phyloP scores from a whole-genome alignment of 2,888 invertebrate species.

The Drosophila limbata region DNA sequence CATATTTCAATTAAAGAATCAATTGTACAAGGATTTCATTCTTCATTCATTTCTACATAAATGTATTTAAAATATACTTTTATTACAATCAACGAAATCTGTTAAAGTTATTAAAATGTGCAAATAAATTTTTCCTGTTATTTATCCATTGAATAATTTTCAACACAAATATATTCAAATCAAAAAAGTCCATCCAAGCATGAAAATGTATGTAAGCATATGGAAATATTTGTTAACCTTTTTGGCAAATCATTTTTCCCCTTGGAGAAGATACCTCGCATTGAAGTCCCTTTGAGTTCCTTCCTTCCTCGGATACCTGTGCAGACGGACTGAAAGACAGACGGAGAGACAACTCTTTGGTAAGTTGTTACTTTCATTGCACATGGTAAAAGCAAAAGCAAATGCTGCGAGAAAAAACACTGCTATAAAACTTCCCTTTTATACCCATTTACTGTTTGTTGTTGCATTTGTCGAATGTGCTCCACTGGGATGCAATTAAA shows the following conservation, averaged over 20 bases:
- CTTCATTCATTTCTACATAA: neutral
- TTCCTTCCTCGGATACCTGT: conserved; percentile 8
- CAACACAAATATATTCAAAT: conserved; percentile 2
- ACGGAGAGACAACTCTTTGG: conserved; percentile 41
- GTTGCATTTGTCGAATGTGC: conserved; percentile 37
- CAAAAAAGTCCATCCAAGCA: conserved; percentile 29
- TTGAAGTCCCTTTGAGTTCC: conserved; percentile 13
- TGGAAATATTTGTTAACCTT: conserved; percentile 52
- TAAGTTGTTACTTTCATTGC: conserved; percentile 19
- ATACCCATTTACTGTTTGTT: conserved; percentile 13
- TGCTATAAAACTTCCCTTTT: conserved; percentile 49
- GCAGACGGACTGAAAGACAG: neutral
- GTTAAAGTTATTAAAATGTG: neutral
- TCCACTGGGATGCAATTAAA: conserved; percentile 77
- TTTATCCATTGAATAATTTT: conserved; percentile 37
- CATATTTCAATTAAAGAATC: neutral
- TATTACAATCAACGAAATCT: neutral
- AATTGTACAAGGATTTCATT: neutral
- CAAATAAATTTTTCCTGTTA: conserved; percentile 14
- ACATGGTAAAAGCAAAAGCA: conserved; percentile 8
- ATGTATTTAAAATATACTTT: neutral
- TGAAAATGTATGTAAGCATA: conserved; percentile 41
- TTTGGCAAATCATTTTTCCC: conserved; percentile 30
- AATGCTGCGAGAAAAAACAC: conserved; percentile 10
- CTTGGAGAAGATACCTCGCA: conserved; percentile 15